Evolutionary conservation across 2,888 invertebrate species (phyloP).

Genomic region (Autographa gamma): DNA sequence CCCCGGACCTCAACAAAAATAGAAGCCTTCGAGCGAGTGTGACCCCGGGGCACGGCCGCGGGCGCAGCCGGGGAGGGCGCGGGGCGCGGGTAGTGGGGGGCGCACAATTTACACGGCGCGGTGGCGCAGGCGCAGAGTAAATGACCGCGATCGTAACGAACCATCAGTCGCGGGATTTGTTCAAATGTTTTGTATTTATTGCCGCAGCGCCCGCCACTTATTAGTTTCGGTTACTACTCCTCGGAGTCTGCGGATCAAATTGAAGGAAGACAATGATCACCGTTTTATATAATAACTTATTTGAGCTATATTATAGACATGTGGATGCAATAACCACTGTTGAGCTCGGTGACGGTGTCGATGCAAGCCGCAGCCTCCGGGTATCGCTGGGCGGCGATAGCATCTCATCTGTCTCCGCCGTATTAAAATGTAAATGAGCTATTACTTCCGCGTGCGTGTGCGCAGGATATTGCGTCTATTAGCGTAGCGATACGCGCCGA

Average conservation of each 20-base stretch:
- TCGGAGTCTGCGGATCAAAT: neutral
- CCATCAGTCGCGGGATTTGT: constrained; percentile 49
- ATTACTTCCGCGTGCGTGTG: constrained; percentile 37
- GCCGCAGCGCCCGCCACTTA: constrained; percentile 6
- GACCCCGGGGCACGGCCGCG: constrained; percentile 49
- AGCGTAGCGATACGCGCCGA: constrained; percentile 26
- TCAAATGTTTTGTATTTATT: constrained; percentile 43
- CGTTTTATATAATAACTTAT: neutral
- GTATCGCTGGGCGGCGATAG: constrained; percentile 23
- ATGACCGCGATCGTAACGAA: constrained; percentile 55
- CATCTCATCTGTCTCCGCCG: constrained; percentile 29
- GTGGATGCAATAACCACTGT: no score
- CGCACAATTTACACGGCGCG: constrained; percentile 49
- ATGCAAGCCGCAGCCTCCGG: neutral
- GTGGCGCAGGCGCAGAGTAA: constrained; percentile 51
- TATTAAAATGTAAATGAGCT: constrained; percentile 39
- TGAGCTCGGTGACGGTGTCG: neutral
- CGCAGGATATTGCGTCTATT: constrained; percentile 34
- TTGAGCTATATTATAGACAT: neutral
- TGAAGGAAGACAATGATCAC: neutral
- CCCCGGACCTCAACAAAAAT: constrained; percentile 57
- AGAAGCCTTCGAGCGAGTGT: constrained; percentile 59
- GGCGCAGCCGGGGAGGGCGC: constrained; percentile 7
- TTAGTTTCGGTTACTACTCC: neutral
- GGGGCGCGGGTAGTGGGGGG: constrained; percentile 3